A percentile compares a stretch with the other conserved stretches of the same genome.
Conservation (phyloP, 2,888 invertebrate genomes). For the Lucinisca nassula region DNA sequence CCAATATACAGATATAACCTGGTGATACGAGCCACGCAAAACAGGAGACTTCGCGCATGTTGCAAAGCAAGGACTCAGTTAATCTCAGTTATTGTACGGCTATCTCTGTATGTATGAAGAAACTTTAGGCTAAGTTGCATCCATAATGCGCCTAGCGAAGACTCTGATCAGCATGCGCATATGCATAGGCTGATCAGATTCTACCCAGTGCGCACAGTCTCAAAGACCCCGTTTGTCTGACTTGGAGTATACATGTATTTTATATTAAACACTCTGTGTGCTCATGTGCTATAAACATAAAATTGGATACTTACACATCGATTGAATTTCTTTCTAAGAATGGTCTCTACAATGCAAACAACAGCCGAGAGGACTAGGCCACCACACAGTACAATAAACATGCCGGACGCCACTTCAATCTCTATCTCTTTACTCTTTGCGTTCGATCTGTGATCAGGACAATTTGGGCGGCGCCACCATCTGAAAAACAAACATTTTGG, state of each 20-base stretch:
- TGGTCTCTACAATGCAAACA: slow-evolving; percentile 73
- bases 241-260: neutral
- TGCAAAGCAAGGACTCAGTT: too few relatives aligned
- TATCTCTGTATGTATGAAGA: neutral
- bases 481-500: slow-evolving; percentile 66
- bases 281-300: neutral
- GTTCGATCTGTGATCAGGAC: slow-evolving; percentile 80
- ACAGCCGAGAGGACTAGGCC: slow-evolving; percentile 78
- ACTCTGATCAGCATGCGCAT: neutral
- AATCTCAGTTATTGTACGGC: too few relatives aligned
- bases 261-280: neutral
- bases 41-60: too few relatives aligned
- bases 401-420: slow-evolving; percentile 83
- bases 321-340: slow-evolving; percentile 50
- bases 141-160: neutral
- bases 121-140: neutral
- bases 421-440: slow-evolving; percentile 83
- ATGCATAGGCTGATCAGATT: neutral
- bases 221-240: neutral
- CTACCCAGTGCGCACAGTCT: neutral
- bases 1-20: too few relatives aligned
- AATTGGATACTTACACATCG: slow-evolving; percentile 55
- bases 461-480: slow-evolving; percentile 84
- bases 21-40: too few relatives aligned
- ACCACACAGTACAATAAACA: slow-evolving; percentile 81